Conservation (phyloP, 1,140 invertebrate species). For the Cydia amplana region DNA sequence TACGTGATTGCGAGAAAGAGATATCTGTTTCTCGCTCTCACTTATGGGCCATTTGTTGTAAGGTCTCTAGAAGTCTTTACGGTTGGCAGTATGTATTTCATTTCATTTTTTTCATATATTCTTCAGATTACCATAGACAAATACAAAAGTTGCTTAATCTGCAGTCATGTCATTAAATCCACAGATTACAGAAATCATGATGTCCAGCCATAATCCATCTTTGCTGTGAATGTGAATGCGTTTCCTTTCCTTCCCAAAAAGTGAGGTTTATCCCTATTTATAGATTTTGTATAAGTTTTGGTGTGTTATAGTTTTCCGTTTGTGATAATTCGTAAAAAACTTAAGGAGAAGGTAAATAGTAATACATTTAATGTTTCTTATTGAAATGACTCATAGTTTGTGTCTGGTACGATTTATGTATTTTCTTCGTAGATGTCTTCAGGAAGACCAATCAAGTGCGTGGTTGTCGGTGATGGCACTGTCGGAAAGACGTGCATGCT, state of each 20-base stretch:
- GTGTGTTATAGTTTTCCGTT: constrained; percentile 24
- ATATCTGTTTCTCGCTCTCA: no score
- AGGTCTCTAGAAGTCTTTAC: not conserved
- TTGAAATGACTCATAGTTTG: constrained; percentile 70
- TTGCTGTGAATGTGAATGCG: constrained; percentile 26
- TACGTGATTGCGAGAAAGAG: no score
- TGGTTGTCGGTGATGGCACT: constrained; percentile 94
- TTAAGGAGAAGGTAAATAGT: constrained; percentile 9
- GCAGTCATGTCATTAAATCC: constrained; percentile 18
- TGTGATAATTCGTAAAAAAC: not conserved
- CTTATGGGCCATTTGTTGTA: no score
- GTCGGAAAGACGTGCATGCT: constrained; percentile 99
- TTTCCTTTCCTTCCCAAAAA: constrained; percentile 31
- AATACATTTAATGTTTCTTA: not conserved
- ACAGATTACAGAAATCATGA: constrained; percentile 29
- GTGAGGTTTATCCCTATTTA: constrained; percentile 32
- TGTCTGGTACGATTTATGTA: constrained; percentile 65
- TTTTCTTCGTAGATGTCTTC: constrained; percentile 83
- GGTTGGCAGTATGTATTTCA: constrained; percentile 6
- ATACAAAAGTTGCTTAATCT: constrained; percentile 1
- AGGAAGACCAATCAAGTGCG: constrained; percentile 97
- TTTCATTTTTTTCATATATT: not conserved
- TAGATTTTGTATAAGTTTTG: constrained; percentile 28
- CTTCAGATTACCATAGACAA: constrained; percentile 12
- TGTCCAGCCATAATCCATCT: constrained; percentile 25